Evolutionary conservation across 1,140 invertebrate genomes (phyloP), one percentile per base, ranked within the genome.

Genomic region (Dolichoris vasculosae): DNA sequence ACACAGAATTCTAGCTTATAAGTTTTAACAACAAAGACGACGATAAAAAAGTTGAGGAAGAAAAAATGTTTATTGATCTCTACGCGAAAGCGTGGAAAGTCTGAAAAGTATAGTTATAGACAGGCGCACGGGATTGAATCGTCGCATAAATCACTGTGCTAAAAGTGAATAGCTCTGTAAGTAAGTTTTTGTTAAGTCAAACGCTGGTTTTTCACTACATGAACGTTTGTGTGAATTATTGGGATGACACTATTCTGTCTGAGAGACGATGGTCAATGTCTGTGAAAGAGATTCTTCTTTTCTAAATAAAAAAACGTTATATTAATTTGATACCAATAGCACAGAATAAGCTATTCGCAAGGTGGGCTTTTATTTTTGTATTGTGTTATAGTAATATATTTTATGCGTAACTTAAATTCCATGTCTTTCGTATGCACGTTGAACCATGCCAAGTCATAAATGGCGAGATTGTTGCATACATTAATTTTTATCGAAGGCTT

Each of bases 101-200:
- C 30, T 38, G 55, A 2, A 59, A 26, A 59, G 23, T 26, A 26
- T 13, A 59, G 13, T 26, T 13, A 13, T 46, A 13, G 43, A 46
- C 13, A 46, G 43, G 43, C 43, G 43, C 13, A 13, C 82, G 51
- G 0, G 30, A 7, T 43, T 30, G 11, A 48, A 15, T 43, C 73
- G 71, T 63, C 69, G 35, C 26, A 55, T 84, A 84, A 84, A 84
- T 84, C 82, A 84, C 82, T 11, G 59, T 26, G 59, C 59, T 69
- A 78, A 77, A 78, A 84, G 75, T 43, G 43, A 30, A 26, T 51
- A 1, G 23, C 23, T 20, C 26, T 59, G 3, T 59, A 59, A 59
- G 23, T 59, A 26, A 4, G 55, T 59, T 26, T 59, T 20, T 4
- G 55, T 13, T 26, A 26, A 59, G 7, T 26, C 26, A 2, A 13